phyloP scores from a whole-genome alignment of 2,888 invertebrate species.

The Spisula solida region DNA sequence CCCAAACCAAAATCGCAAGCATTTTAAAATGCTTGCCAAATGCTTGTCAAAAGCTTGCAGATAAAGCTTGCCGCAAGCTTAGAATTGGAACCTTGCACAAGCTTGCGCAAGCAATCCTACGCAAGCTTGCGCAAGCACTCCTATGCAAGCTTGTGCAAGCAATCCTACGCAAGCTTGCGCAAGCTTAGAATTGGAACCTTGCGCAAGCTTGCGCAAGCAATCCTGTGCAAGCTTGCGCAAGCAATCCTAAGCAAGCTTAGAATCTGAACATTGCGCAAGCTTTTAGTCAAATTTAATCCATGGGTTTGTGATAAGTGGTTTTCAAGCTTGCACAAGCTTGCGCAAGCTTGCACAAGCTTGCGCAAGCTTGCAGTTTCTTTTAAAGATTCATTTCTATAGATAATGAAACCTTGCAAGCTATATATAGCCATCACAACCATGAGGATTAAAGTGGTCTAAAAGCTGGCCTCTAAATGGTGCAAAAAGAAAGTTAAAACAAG shows the following conservation, averaged over 20 bases:
- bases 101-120: constrained; percentile 31
- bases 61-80: constrained; percentile 40
- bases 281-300: background rate
- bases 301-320: too few species aligned
- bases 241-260: constrained; percentile 28
- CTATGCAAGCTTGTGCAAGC: too few species aligned
- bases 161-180: constrained; percentile 30
- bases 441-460: too few species aligned
- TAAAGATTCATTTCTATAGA: too few species aligned
- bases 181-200: constrained; percentile 34
- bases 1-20: constrained; percentile 22
- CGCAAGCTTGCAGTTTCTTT: too few species aligned
- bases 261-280: background rate
- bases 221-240: constrained; percentile 30
- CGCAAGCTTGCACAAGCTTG: too few species aligned
- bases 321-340: too few species aligned
- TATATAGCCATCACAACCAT: too few species aligned
- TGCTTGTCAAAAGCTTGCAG: constrained; percentile 31
- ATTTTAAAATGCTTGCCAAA: constrained; percentile 26
- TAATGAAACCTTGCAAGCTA: too few species aligned
- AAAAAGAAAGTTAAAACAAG: too few species aligned
- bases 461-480: too few species aligned
- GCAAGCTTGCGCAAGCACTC: background rate
- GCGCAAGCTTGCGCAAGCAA: constrained; percentile 25
- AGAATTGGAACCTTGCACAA: constrained; percentile 34